A percentile compares a stretch with the other conserved stretches of the same genome.
Conservation (phyloP, 2,888 invertebrate species). For the Perithous albicinctus region DNA sequence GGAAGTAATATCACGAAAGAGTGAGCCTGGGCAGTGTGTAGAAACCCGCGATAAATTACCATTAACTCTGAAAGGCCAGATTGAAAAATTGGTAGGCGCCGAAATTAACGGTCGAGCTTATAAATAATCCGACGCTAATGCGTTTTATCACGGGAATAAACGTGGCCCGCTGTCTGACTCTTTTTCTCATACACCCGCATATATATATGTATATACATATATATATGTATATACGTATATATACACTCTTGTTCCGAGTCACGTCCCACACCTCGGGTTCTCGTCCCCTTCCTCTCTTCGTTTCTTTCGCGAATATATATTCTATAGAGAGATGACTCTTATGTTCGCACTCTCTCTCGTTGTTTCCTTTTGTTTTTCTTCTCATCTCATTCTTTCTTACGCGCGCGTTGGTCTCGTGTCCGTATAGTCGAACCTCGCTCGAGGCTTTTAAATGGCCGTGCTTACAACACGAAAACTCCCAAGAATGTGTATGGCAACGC, state of each 20-base stretch:
- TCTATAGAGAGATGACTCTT: slow-evolving; percentile 11
- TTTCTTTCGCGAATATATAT: slow-evolving; percentile 35
- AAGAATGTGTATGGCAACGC: slow-evolving; percentile 1
- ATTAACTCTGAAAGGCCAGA: slow-evolving; percentile 72
- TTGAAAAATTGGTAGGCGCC: slow-evolving; percentile 78
- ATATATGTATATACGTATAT: no score
- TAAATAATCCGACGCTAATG: slow-evolving; percentile 81
- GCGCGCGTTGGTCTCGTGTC: no score
- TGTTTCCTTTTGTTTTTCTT: slow-evolving; percentile 36
- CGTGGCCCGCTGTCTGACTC: slow-evolving; percentile 55
- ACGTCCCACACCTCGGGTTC: background rate
- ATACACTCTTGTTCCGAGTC: background rate
- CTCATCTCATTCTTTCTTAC: slow-evolving; percentile 35
- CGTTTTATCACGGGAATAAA: slow-evolving; percentile 77
- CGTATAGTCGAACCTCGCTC: slow-evolving; percentile 34
- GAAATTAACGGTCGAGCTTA: slow-evolving; percentile 77
- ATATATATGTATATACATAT: no score
- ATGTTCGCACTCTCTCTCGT: slow-evolving; percentile 29
- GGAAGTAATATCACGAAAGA: slow-evolving; percentile 9
- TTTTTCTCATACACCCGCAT: slow-evolving; percentile 43
- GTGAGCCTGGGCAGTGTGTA: slow-evolving; percentile 40
- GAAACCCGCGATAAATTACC: slow-evolving; percentile 70
- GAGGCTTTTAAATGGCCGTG: slow-evolving; percentile 70
- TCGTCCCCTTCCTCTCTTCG: background rate
- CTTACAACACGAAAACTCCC: slow-evolving; percentile 36